Conservation (phyloP, 2,113 vertebrate species). For the Ondatra zibethicus region DNA sequence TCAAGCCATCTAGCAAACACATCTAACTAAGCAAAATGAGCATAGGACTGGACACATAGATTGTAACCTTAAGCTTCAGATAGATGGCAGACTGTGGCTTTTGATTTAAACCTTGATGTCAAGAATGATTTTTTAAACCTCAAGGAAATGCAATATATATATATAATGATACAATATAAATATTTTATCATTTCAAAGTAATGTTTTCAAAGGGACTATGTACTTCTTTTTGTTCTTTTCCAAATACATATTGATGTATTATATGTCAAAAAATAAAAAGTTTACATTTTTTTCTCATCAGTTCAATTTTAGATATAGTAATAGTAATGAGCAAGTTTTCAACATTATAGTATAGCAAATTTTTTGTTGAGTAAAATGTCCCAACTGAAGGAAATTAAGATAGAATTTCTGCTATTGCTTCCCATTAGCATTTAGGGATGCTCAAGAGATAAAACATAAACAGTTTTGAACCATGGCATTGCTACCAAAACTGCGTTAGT, state of each 20-base stretch:
- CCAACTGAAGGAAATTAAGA: neutral
- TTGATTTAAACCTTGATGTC: neutral
- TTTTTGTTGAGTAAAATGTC: neutral
- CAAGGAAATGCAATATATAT: neutral
- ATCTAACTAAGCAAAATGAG: neutral
- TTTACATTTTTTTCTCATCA: neutral
- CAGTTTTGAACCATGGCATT: neutral
- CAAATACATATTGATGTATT: neutral
- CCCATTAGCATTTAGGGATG: neutral
- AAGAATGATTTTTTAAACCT: neutral
- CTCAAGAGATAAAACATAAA: neutral
- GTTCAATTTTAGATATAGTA: neutral
- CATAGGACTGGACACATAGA: neutral
- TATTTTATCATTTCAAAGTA: neutral
- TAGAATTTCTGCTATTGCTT: too few relatives aligned
- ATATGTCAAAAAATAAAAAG: neutral
- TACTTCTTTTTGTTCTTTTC: neutral
- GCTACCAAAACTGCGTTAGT: neutral
- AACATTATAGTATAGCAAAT: neutral
- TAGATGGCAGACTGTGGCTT: neutral
- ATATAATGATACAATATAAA: neutral
- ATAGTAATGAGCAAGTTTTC: neutral
- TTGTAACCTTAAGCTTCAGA: neutral
- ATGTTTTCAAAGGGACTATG: neutral
- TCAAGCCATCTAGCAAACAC: neutral